phyloP scores from a whole-genome alignment of 2,888 invertebrate genomes.

The Ferdinandea cuprea region DNA sequence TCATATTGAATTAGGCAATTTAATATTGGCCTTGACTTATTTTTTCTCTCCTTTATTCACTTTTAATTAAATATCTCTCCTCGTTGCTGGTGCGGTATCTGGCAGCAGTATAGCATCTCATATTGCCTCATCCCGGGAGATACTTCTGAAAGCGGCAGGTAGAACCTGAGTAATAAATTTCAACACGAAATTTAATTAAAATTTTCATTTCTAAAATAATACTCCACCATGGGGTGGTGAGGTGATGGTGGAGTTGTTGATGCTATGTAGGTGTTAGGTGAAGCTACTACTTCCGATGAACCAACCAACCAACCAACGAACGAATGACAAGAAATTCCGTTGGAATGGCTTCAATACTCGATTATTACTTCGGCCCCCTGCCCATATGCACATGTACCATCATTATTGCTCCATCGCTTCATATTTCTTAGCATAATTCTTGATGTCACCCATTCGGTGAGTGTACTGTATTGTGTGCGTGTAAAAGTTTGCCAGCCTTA shows the following conservation, averaged over 20 bases:
- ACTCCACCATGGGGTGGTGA: conserved; percentile 25
- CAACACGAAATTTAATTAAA: conserved; percentile 73
- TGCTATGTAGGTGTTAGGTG: conserved; percentile 14
- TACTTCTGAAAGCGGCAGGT: conserved; percentile 61
- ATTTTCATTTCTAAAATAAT: conserved; percentile 73
- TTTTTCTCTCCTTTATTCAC: conserved; percentile 46
- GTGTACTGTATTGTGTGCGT: background rate
- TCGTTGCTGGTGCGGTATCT: conserved; percentile 35
- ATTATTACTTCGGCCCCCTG: conserved; percentile 66
- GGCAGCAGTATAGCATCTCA: conserved; percentile 61
- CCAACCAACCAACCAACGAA: conserved; percentile 13
- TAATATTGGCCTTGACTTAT: conserved; percentile 64
- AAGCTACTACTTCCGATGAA: conserved; percentile 14
- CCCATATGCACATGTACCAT: conserved; percentile 60
- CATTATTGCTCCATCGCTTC: conserved; percentile 60
- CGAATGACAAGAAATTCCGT: conserved; percentile 62
- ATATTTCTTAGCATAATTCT: conserved; percentile 71
- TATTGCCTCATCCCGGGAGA: conserved; percentile 62
- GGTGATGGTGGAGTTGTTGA: background rate
- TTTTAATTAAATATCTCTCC: conserved; percentile 71
- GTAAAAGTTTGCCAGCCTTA: conserved; percentile 21
- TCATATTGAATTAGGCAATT: conserved; percentile 41
- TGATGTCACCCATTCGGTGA: conserved; percentile 50
- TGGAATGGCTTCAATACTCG: conserved; percentile 69
- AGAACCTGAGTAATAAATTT: conserved; percentile 71